These are phyloP conservation scores for Cephalopholis sonnerati DNA, from an alignment of 2,113 vertebrate genomes.

Conservation along the genomic window DNA sequence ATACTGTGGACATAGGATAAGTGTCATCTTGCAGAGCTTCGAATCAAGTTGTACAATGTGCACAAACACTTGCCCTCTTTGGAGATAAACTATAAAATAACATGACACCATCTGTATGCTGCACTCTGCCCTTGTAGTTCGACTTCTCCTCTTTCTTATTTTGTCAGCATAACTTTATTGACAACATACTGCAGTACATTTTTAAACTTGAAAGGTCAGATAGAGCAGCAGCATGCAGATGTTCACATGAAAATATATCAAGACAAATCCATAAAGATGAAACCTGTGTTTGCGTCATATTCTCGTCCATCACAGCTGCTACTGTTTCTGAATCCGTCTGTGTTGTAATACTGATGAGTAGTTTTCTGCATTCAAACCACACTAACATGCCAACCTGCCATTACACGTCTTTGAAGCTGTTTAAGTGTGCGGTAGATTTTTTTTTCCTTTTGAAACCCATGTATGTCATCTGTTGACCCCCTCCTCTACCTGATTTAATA, in stretches of 20 bases:
- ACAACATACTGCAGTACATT: not conserved
- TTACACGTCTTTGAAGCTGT: not conserved
- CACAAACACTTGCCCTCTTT: not conserved
- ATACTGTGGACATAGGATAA: no score
- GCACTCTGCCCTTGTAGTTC: not conserved
- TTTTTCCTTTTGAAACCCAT: not conserved
- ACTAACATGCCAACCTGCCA: not conserved
- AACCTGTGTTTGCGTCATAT: no score
- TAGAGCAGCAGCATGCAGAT: not conserved
- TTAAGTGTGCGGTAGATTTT: not conserved
- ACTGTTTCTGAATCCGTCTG: not conserved
- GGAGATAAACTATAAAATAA: not conserved
- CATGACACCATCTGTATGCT: not conserved
- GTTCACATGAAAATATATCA: not conserved
- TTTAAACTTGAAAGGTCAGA: no score
- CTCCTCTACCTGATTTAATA: constrained; percentile 3
- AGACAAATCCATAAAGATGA: no score
- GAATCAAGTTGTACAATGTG: no score
- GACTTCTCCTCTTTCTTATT: not conserved
- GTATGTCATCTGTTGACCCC: constrained; percentile 1
- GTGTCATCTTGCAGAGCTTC: not conserved
- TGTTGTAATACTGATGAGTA: not conserved
- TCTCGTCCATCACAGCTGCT: not conserved
- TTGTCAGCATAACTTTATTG: not conserved
- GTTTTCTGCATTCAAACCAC: not conserved